A percentile compares a stretch with the other conserved stretches of the same genome.
These are phyloP conservation scores for Enteromius mattozi DNA, from an alignment of 2,797 vertebrate genomes.

Conservation along the genomic window DNA sequence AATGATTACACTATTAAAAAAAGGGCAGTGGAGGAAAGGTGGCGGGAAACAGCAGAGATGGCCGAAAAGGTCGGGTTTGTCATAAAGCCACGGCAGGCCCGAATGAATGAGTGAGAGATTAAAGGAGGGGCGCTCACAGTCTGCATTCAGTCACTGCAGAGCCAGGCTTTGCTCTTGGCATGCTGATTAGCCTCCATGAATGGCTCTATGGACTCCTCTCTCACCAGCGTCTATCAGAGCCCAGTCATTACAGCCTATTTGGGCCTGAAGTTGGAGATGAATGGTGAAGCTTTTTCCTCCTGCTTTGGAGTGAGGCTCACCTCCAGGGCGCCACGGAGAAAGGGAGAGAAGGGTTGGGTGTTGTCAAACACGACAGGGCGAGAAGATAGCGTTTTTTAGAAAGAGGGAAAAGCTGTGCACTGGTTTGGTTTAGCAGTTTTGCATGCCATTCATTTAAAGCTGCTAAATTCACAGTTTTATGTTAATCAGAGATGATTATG, in stretches of 20 bases:
- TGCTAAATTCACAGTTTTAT: not conserved
- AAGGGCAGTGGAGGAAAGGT: not conserved
- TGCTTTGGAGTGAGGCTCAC: constrained; percentile 51
- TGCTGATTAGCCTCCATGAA: constrained; percentile 83
- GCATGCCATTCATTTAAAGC: not conserved
- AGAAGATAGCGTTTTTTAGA: constrained; percentile 8
- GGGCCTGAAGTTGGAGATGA: constrained; percentile 77
- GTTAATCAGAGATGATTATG: not conserved
- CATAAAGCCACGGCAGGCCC: constrained; percentile 73
- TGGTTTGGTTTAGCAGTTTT: not conserved
- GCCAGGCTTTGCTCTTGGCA: constrained; percentile 75
- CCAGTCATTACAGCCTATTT: constrained; percentile 80
- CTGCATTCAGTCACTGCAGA: constrained; percentile 79
- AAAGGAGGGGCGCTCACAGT: constrained; percentile 78
- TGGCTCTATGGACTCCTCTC: constrained; percentile 78
- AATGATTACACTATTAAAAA: not conserved
- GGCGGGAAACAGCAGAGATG: constrained; percentile 34
- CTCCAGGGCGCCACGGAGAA: not conserved
- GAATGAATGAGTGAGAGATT: constrained; percentile 81
- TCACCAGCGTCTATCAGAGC: constrained; percentile 76
- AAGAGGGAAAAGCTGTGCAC: not conserved
- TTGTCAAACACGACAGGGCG: constrained; percentile 19
- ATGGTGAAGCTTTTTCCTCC: constrained; percentile 74
- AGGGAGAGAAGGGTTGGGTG: constrained; percentile 11
- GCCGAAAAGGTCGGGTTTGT: constrained; percentile 71